Base-by-base conservation (phyloP, 2,797 vertebrate genomes). In the Scyliorhinus canicula region DNA sequence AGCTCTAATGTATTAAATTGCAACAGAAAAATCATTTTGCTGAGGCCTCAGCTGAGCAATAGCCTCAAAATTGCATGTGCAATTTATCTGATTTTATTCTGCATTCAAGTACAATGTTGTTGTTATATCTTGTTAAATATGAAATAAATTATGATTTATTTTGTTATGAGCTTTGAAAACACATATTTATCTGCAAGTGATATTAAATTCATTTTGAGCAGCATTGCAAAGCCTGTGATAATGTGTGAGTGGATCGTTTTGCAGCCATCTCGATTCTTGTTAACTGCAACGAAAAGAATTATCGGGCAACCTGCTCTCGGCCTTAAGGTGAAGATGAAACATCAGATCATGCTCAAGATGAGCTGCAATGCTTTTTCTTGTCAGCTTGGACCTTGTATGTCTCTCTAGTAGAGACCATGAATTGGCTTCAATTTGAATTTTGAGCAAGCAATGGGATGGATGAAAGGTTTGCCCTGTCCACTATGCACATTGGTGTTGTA, bases 121-220 rank as follows among this genome's bases (percentile, higher is more conserved):
- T 91, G 57, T 69, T 93, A 71, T 93, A 35, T 93, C 14, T 71
- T 63, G 57, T 93, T 52, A 74, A 71, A 94, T 94, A 74, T 50
- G 50, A 94, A 60, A 52, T 71, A 28, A 94, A 93, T 71, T 50
- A 65, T 91, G 79, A 57, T 94, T 94, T 74, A 50, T 74, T 94
- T 44, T 74, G 67, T 69, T 60, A 19, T 74, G 67, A 94, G 26
- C 40, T 47, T 24, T 93, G 91, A 28, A 47, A 93, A 93, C 44
- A 74, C 28, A 9, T 16, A 74, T 71, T 52, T 94, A 63, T 71
- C 40, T 24, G 26, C 11, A 93, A 47, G 19, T 40, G 44, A 69
- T 50, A 31, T 71, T 52, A 90, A 86, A 90, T 90, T 35, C 16
- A 6, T 65, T n/a, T 63, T 63, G 21, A n/a, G 57, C 21, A 44